A percentile compares a stretch with the other conserved stretches of the same genome.
Conservation (phyloP, 2,797 vertebrate species). For the Rhabdophis nuchalis region DNA sequence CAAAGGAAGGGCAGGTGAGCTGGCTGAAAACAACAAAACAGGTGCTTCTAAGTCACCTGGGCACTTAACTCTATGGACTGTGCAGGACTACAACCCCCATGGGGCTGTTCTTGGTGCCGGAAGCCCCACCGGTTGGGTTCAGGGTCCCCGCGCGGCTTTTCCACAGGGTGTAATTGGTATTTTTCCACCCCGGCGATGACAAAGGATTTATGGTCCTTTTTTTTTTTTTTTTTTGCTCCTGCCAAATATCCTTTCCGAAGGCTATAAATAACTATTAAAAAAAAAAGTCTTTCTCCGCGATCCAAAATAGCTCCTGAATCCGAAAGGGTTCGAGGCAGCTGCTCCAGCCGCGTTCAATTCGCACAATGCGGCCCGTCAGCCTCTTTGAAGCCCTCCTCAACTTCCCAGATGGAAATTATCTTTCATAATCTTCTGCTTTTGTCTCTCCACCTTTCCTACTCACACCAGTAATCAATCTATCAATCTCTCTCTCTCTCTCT, state of each 20-base stretch:
- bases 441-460: not conserved
- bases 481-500: too few relatives aligned
- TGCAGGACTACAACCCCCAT: not conserved
- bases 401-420: slow-evolving; percentile 15
- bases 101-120: not conserved
- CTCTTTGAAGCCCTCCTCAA: slow-evolving; percentile 18
- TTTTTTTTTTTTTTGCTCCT: too few relatives aligned
- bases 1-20: rapidly evolving
- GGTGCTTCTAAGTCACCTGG: not conserved
- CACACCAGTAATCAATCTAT: too few relatives aligned
- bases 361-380: not conserved
- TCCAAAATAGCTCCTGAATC: not conserved
- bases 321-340: not conserved
- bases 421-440: not conserved
- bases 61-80: not conserved
- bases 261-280: not conserved
- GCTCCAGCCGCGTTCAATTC: not conserved
- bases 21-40: too few relatives aligned
- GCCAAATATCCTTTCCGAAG: not conserved
- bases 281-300: too few relatives aligned
- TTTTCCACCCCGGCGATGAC: not conserved
- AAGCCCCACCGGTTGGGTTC: not conserved
- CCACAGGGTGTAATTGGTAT: too few relatives aligned
- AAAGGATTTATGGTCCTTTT: too few relatives aligned
- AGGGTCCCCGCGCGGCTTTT: not conserved